These are phyloP conservation scores for Gymnopithys bicolor DNA, from an alignment of 2,797 vertebrate species.

Conservation along the genomic window DNA sequence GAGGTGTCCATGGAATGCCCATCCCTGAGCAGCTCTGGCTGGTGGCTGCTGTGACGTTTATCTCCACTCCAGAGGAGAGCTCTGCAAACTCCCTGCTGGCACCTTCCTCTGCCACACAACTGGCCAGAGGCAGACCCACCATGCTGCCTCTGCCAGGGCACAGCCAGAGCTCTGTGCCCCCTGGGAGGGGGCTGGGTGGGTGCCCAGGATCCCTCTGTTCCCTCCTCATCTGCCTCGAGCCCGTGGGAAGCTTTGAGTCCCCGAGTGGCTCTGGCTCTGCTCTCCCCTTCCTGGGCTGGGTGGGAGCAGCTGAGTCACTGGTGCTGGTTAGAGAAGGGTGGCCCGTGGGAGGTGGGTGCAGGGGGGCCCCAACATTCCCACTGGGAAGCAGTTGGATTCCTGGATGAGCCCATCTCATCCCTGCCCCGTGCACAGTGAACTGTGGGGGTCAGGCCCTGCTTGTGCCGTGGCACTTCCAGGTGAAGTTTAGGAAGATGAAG, in stretches of 20 bases:
- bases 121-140: neutral
- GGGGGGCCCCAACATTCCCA: accelerated
- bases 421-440: accelerated
- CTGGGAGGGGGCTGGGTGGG: accelerated
- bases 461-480: accelerated
- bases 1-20: neutral
- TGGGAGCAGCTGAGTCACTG: accelerated
- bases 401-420: accelerated
- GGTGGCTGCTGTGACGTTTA: neutral
- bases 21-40: neutral
- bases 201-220: neutral
- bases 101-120: neutral
- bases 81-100: neutral
- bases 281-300: neutral
- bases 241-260: neutral
- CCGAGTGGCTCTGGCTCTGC: accelerated
- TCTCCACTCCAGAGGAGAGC: conserved; percentile 13
- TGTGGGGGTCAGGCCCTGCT: neutral
- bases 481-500: neutral
- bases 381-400: neutral
- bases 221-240: neutral
- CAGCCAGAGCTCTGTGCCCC: neutral
- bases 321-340: neutral
- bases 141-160: too few species aligned
- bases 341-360: accelerated